Percentiles rank a stretch among this genome's conserved stretches.
phyloP scores from a whole-genome alignment of 2,797 vertebrate genomes.

The Cephalopachus bancanus region DNA sequence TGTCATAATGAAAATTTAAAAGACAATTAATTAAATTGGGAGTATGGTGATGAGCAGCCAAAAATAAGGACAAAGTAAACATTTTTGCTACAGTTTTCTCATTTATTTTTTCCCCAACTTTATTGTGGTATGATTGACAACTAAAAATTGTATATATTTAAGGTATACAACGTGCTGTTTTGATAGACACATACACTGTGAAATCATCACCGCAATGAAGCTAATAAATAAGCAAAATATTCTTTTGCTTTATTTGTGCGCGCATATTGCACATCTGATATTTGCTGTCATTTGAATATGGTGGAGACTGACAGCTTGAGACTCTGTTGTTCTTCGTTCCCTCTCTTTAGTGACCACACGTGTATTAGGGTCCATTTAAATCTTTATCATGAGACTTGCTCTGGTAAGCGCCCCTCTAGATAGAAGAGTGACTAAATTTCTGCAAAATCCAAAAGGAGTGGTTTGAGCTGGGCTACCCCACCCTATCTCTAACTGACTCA shows the following conservation, averaged over 20 bases:
- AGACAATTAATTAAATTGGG: too few species aligned
- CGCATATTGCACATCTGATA: not conserved
- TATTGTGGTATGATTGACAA: too few species aligned
- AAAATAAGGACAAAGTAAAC: too few species aligned
- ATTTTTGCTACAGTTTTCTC: too few species aligned
- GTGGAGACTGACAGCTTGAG: not conserved
- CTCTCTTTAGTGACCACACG: not conserved
- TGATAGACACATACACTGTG: too few species aligned
- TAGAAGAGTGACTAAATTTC: conserved; percentile 32
- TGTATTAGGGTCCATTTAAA: conserved; percentile 14
- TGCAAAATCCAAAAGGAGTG: conserved; percentile 56
- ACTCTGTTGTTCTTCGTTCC: not conserved
- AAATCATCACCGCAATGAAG: too few species aligned
- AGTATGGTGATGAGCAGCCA: too few species aligned
- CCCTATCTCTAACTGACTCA: not conserved
- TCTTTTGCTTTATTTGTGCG: not conserved
- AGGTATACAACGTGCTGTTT: too few species aligned
- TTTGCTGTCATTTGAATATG: not conserved
- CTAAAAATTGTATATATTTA: too few species aligned
- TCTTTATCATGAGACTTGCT: not conserved
- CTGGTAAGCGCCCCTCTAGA: not conserved
- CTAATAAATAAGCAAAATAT: not conserved
- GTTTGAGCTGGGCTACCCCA: conserved; percentile 21
- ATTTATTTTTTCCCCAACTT: too few species aligned
- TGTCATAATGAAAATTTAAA: too few species aligned